phyloP scores from a whole-genome alignment of 2,888 invertebrate genomes.

The Clitarchus hookeri region DNA sequence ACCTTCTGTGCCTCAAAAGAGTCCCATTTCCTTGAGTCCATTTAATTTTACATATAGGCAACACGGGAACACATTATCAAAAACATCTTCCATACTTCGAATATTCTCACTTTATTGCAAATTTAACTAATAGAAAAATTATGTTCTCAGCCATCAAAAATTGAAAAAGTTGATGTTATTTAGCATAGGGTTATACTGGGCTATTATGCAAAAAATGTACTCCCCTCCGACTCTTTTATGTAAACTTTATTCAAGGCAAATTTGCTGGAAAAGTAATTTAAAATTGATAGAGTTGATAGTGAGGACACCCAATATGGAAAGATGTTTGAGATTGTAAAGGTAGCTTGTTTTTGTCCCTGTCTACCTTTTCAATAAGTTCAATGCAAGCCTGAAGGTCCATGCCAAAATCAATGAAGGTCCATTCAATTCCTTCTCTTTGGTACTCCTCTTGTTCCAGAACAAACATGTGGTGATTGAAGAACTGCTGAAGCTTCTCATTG shows the following conservation, averaged over 20 bases:
- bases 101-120: not conserved
- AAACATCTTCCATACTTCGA: not conserved
- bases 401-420: slow-evolving; percentile 93
- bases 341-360: slow-evolving; percentile 16
- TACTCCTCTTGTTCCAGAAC: slow-evolving; percentile 93
- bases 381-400: slow-evolving; percentile 87
- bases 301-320: not conserved
- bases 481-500: slow-evolving; percentile 87
- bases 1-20: not conserved
- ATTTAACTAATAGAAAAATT: not conserved
- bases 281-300: not conserved
- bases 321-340: not conserved
- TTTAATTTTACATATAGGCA: not conserved
- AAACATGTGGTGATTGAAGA: slow-evolving; percentile 95
- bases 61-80: not conserved
- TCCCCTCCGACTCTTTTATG: no score
- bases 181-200: no score
- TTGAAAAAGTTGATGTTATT: no score
- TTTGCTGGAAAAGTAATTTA: no score
- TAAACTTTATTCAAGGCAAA: no score
- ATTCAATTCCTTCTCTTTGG: slow-evolving; percentile 87
- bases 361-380: slow-evolving; percentile 78
- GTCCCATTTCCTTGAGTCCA: slow-evolving; percentile 14
- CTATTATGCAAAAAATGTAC: no score
- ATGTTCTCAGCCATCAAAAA: not conserved